Evolutionary conservation across 1,140 invertebrate genomes (phyloP).

Genomic region (Drosophila nigromelanica): DNA sequence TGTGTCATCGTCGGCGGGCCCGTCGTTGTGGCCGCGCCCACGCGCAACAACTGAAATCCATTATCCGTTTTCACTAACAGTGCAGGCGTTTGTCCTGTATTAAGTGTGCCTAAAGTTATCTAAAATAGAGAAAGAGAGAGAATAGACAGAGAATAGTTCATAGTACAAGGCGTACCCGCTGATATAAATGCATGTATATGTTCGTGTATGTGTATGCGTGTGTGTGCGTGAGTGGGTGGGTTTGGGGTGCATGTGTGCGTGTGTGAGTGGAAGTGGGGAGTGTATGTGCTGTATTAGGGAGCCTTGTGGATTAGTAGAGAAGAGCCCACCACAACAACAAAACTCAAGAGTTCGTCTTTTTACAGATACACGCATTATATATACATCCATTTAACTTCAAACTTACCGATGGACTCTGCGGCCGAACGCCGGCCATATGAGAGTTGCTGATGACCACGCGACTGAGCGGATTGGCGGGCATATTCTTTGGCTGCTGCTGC

Average conservation of each 20-base stretch:
- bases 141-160: constrained; percentile 44
- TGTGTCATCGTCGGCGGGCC: constrained; percentile 85
- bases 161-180: constrained; percentile 17
- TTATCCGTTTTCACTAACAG: constrained; percentile 97
- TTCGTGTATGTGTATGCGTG: constrained; percentile 3
- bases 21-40: constrained; percentile 89
- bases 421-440: constrained; percentile 91
- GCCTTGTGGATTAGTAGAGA: constrained; percentile 60
- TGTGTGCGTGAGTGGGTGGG: constrained; percentile 16
- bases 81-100: constrained; percentile 91
- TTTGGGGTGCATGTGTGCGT: constrained; percentile 18
- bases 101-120: constrained; percentile 94
- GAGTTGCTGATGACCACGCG: constrained; percentile 91
- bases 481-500: constrained; percentile 89
- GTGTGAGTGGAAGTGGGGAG: neutral
- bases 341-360: constrained; percentile 17
- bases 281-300: constrained; percentile 32
- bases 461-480: constrained; percentile 87
- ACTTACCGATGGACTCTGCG: constrained; percentile 91
- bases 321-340: constrained; percentile 64
- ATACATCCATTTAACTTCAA: neutral
- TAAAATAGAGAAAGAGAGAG: constrained; percentile 83
- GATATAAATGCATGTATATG: constrained; percentile 14
- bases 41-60: constrained; percentile 95
- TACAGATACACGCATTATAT: constrained; percentile 7